Conservation (phyloP, 1,140 invertebrate species). For the Caenorhabditis remanei region DNA sequence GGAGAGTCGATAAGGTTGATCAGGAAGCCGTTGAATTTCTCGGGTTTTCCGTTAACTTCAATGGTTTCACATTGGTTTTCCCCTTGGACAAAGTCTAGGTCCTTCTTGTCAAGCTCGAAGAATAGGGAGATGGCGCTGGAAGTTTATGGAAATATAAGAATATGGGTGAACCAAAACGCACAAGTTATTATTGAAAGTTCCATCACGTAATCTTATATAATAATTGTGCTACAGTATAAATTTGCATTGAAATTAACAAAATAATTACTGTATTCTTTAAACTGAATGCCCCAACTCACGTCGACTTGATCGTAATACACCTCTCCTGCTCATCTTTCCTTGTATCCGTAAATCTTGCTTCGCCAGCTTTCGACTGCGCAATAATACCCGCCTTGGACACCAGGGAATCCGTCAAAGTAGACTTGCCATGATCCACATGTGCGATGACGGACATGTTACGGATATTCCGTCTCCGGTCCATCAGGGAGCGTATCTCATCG, state of each 20-base stretch:
- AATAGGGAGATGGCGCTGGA: conserved; percentile 95
- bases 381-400: conserved; percentile 99
- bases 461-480: conserved; percentile 99
- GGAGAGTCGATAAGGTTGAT: conserved; percentile 99
- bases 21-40: conserved; percentile 90
- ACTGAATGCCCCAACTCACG: conserved; percentile 83
- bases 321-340: conserved; percentile 98
- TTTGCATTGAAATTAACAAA: too few relatives aligned
- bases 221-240: background rate
- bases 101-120: conserved; percentile 93
- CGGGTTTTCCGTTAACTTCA: conserved; percentile 84
- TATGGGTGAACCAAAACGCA: background rate
- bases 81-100: conserved; percentile 81
- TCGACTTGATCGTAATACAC: conserved; percentile 99
- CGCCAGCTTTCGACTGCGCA: conserved; percentile 95
- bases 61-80: conserved; percentile 79
- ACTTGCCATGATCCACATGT: conserved; percentile 97
- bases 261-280: too few relatives aligned
- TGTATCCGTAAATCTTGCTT: conserved; percentile 98
- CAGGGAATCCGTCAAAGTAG: conserved; percentile 97
- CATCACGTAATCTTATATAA: too few relatives aligned
- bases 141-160: background rate
- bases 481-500: conserved; percentile 98
- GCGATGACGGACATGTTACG: conserved; percentile 99
- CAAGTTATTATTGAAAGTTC: too few relatives aligned